Evolutionary conservation across 35 echinoderm and acorn worm species (phyloP).

Genomic region (Lytechinus variegatus): DNA sequence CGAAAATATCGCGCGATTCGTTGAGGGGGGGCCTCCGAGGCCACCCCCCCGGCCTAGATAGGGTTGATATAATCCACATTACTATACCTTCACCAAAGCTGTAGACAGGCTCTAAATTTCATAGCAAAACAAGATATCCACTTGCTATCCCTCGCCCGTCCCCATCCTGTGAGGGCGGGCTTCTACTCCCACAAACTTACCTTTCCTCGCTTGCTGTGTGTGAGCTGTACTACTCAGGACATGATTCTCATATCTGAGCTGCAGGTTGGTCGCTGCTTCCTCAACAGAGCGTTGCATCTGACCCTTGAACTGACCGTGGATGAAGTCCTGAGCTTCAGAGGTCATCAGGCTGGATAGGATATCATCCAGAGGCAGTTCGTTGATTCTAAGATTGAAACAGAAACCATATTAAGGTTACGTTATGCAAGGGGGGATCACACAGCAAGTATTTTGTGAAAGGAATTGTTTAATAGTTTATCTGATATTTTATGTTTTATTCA

Average conservation of each 20-base stretch:
- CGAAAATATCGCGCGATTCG: no score
- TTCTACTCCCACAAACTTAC: not conserved
- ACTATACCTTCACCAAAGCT: no score
- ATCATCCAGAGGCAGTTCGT: conserved; percentile 41
- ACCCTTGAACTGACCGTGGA: conserved; percentile 50
- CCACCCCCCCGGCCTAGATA: no score
- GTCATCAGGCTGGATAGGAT: conserved; percentile 26
- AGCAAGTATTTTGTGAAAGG: not conserved
- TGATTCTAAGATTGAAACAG: conserved; percentile 26
- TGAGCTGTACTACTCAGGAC: conserved; percentile 22
- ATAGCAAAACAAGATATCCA: no score
- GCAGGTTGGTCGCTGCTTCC: conserved; percentile 49
- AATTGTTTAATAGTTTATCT: no score
- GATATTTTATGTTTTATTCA: no score
- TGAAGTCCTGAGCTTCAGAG: conserved; percentile 43
- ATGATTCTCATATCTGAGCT: conserved; percentile 33
- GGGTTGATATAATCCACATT: no score
- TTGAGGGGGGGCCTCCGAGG: no score
- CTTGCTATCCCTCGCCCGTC: no score
- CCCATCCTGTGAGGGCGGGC: no score
- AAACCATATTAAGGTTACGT: not conserved
- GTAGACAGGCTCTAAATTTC: no score
- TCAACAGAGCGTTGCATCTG: conserved; percentile 24
- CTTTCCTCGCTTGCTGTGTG: conserved; percentile 47
- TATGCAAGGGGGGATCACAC: not conserved